Evolutionary conservation across 2,797 vertebrate species (phyloP), one percentile per base, ranked within the genome.

Genomic region (Ctenopoma multispine): DNA sequence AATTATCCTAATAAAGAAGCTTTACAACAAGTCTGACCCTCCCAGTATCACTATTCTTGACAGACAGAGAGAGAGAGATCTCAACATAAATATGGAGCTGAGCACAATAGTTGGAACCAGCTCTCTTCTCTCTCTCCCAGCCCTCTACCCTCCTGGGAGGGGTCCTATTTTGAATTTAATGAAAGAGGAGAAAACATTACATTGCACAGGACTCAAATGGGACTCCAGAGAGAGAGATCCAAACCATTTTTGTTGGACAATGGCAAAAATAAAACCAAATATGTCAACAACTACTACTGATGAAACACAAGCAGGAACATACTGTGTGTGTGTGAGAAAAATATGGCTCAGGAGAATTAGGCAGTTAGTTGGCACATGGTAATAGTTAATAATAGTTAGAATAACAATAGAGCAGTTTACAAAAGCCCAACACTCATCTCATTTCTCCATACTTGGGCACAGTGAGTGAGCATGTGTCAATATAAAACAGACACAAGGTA

Each of bases 131-230:
- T 3, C 40, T 48, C 36, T 34, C 57, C 62, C 29, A 43, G 41
- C 49, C 31, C 38, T 46, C 47, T 63, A 20, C 68, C 20, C 80
- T 79, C 84, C 57, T 72, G 79, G 88, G 89, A 92, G 57, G 77
- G 66, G 63, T 47, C 81, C 90, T 90, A 87, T 91, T 94, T 88
- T 86, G 83, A 92, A 87, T 83, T 77, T 79, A 86, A 88, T 86
- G 86, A 94, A 93, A 92, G 82, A 83, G 80, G 90, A 91, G 79
- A 85, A 85, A 85, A 87, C 81, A 81, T 72, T 78, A 81, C 79
- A 69, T 80, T 66, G 81, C 68, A 77, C 73, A 79, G 56, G 69
- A 76, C 70, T 89, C 63, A 90, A 93, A 94, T 78, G 75, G 90
- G 69, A 74, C 86, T 81, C 90, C 13, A 50, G 89, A 93, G 87